Percentiles rank a stretch among this genome's conserved stretches.
phyloP scores from a whole-genome alignment of 2,888 invertebrate species.

The Tenodera sinensis region DNA sequence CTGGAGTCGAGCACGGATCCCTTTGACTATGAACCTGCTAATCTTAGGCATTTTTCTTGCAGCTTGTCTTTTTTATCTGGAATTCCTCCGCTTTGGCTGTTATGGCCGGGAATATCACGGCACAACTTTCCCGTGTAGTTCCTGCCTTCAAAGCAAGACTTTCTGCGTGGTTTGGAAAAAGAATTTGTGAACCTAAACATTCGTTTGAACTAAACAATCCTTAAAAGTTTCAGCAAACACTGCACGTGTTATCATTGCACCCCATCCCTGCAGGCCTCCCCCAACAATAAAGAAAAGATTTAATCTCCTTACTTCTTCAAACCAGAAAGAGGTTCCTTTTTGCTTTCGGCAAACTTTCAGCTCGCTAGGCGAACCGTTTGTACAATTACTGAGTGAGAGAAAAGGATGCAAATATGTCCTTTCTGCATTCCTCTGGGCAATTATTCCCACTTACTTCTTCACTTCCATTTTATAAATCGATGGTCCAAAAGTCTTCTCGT shows the following conservation, averaged over 20 bases:
- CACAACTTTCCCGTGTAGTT: background rate
- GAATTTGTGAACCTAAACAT: background rate
- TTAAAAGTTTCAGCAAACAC: background rate
- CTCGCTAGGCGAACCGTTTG: background rate
- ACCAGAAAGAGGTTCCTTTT: background rate
- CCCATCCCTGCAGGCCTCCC: background rate
- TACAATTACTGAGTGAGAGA: background rate
- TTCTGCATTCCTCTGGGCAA: background rate
- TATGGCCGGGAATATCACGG: background rate
- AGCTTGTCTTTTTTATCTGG: background rate
- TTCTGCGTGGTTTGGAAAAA: background rate
- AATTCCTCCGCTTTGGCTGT: background rate
- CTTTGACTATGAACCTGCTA: background rate
- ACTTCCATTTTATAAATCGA: too few relatives aligned
- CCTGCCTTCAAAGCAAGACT: background rate
- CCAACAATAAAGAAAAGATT: background rate
- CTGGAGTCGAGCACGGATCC: background rate
- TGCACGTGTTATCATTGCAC: background rate
- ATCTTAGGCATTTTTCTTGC: too few relatives aligned
- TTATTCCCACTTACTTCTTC: too few relatives aligned
- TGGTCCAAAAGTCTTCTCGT: too few relatives aligned
- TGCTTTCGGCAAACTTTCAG: background rate
- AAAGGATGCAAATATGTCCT: background rate
- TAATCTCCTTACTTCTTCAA: background rate
- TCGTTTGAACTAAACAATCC: background rate